Conservation (phyloP, 1,140 invertebrate genomes). For the Penaeus vannamei region DNA sequence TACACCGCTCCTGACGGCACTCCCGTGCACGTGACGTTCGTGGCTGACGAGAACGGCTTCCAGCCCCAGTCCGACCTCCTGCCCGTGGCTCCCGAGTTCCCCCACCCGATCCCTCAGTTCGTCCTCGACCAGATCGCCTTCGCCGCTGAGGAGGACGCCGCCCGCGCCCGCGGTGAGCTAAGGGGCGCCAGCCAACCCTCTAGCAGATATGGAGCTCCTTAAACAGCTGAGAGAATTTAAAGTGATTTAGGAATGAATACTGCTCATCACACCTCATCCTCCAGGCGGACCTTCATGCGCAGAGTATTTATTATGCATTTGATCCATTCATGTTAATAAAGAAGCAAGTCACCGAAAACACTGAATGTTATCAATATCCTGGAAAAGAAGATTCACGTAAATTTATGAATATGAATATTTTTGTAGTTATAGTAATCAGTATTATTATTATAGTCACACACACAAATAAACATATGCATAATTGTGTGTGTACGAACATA, state of each 20-base stretch:
- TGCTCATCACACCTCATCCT: too few species aligned
- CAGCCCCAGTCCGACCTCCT: conserved; percentile 41
- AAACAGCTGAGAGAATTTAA: not conserved
- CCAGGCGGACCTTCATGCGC: too few species aligned
- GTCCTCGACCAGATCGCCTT: conserved; percentile 56
- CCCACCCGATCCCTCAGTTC: conserved; percentile 57
- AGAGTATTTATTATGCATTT: too few species aligned
- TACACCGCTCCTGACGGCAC: conserved; percentile 44
- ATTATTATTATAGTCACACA: too few species aligned
- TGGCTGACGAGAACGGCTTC: conserved; percentile 39
- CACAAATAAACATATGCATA: too few species aligned
- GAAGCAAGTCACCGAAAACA: too few species aligned
- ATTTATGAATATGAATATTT: too few species aligned
- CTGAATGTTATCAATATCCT: too few species aligned
- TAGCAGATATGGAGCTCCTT: not conserved
- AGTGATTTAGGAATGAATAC: not conserved
- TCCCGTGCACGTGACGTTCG: not conserved
- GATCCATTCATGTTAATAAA: too few species aligned
- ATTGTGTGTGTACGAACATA: too few species aligned
- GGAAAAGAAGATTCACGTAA: too few species aligned
- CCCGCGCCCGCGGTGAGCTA: not conserved
- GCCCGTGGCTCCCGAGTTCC: conserved; percentile 51
- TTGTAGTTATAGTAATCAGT: too few species aligned
- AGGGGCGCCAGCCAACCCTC: not conserved
- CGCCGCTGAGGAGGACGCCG: conserved; percentile 37